phyloP scores from a whole-genome alignment of 2,888 invertebrate genomes.

The Rotaria sp. region DNA sequence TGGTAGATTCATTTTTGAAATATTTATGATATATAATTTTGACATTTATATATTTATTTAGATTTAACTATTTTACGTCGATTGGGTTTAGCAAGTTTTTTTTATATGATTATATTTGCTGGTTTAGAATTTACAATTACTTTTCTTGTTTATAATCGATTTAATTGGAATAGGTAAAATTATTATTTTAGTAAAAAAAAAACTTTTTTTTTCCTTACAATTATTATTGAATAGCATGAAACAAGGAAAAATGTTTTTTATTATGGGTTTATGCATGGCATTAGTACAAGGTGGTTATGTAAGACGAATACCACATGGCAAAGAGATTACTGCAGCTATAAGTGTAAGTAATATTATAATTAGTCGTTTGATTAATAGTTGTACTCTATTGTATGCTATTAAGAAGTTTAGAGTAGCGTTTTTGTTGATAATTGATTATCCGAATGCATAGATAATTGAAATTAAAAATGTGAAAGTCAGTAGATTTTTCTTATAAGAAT shows the following conservation, averaged over 20 bases:
- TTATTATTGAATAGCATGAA: slow-evolving; percentile 67
- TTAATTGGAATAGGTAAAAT: slow-evolving; percentile 66
- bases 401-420: no score
- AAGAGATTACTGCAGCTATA: slow-evolving; percentile 67
- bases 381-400: no score
- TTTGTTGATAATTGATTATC: no score
- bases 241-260: slow-evolving; percentile 94
- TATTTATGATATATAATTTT: no score
- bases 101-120: slow-evolving; percentile 86
- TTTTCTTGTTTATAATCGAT: slow-evolving; percentile 84
- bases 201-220: no score
- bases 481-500: no score
- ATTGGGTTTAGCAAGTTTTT: slow-evolving; percentile 62
- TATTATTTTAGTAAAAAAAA: no score
- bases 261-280: slow-evolving; percentile 85
- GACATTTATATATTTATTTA: slow-evolving; percentile 46
- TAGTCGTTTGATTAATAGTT: no score
- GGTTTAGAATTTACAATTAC: slow-evolving; percentile 93
- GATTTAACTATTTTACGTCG: slow-evolving; percentile 58
- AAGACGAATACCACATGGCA: slow-evolving; percentile 67
- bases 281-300: slow-evolving; percentile 68
- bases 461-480: no score
- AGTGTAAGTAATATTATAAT: slow-evolving; percentile 49
- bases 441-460: no score
- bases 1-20: slow-evolving; percentile 42